Evolutionary conservation across 2,113 vertebrate genomes (phyloP), one percentile per base, ranked within the genome.

Genomic region (Misgurnus mizolepis): DNA sequence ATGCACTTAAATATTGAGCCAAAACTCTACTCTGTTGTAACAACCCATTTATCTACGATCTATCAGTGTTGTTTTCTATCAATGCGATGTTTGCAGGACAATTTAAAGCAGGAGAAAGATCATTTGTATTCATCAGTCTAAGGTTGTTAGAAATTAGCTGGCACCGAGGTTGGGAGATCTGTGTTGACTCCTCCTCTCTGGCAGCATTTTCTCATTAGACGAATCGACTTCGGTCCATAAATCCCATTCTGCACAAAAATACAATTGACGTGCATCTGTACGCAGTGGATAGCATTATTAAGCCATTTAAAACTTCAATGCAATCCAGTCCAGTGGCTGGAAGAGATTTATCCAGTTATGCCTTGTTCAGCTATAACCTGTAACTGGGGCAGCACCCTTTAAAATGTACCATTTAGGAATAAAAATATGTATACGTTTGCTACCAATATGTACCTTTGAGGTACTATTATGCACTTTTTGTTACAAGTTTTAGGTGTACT

Each of bases 321-420:
- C 39, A 64, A 12, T 65, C n/a, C 12, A 49, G 67, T 50, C 53
- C 14, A 49, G 43, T 34, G 18, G 8, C 5, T 34, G 43, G 14
- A 72, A n/a, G 49, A 69, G 55, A 75, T 60, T 81, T 78, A 74
- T 76, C 64, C 67, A 72, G 69, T 86, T 86, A 83, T 82, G 61
- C 50, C 27, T 22, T 10, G 56, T 67, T 69, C 17, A 49, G 64
- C 22, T 67, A 53, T 67, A 53, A 50, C 70, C 69, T 61, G 76
- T 49, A 34, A 34, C 27, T 34, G 27, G 27, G 27, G 27, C 27
- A 34, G 27, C 27, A 34, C 27, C 27, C 27, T 34, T 34, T 34
- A 34, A 34, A 34, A 34, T 34, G 27, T 34, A 34, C 27, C 27
- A 34, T 34, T 34, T 34, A 34, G 27, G 27, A 22, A 22, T 34